These are phyloP conservation scores for Cantharis rustica DNA, from an alignment of 2,888 invertebrate species.

Conservation along the genomic window DNA sequence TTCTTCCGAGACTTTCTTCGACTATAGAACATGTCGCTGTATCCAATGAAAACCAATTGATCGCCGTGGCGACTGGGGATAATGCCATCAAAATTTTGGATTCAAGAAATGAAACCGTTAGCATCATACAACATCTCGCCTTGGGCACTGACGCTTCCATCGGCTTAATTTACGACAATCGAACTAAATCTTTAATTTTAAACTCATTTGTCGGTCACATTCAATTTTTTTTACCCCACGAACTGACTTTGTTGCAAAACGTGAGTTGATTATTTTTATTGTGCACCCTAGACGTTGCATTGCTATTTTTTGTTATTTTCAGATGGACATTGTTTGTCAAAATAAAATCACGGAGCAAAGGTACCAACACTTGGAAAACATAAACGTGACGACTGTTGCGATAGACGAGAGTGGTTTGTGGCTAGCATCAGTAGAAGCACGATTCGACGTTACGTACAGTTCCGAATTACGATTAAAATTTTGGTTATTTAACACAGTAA, in stretches of 20 bases:
- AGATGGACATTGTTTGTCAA: constrained; percentile 74
- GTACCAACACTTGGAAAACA: constrained; percentile 63
- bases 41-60: constrained; percentile 65
- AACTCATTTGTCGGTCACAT: constrained; percentile 76
- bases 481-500: constrained; percentile 66
- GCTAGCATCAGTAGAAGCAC: constrained; percentile 74
- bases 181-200: constrained; percentile 67
- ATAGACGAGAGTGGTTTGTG: constrained; percentile 70
- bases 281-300: background rate
- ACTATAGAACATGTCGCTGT: constrained; percentile 64
- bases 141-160: constrained; percentile 64
- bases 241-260: constrained; percentile 70
- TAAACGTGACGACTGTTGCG: constrained; percentile 69
- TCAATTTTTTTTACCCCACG: constrained; percentile 72
- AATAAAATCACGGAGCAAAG: constrained; percentile 72
- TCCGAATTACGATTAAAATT: constrained; percentile 75
- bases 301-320: constrained; percentile 26
- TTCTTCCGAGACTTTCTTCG: constrained; percentile 73
- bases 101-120: constrained; percentile 59
- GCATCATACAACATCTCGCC: constrained; percentile 71
- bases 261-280: constrained; percentile 57
- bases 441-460: constrained; percentile 62
- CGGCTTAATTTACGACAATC: constrained; percentile 65
- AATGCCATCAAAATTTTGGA: constrained; percentile 68
- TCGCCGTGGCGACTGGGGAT: constrained; percentile 71